A percentile compares a stretch with the other conserved stretches of the same genome.
Evolutionary conservation across 2,113 vertebrate species (phyloP).

Genomic region (Oxyruncus cristatus): DNA sequence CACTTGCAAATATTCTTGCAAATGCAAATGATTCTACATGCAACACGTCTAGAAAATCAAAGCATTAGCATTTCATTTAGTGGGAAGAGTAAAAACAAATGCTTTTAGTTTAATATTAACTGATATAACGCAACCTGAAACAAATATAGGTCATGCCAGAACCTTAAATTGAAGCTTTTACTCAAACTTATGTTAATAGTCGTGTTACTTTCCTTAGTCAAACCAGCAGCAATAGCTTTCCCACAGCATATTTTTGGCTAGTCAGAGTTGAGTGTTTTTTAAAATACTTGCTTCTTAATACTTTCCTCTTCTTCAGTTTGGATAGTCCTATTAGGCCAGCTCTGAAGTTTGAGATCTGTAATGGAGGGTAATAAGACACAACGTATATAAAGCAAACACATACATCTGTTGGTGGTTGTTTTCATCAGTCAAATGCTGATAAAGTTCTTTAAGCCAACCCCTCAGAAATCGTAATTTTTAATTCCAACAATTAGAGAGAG

Average conservation of each 20-base stretch:
- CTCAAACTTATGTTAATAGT: neutral
- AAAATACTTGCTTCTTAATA: neutral
- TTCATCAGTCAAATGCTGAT: neutral
- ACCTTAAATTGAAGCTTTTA: neutral
- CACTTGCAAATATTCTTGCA: neutral
- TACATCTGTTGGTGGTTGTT: neutral
- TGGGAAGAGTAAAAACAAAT: neutral
- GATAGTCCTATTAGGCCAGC: neutral
- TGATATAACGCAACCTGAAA: neutral
- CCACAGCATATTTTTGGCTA: neutral
- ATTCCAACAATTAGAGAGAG: neutral
- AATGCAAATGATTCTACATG: neutral
- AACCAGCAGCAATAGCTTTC: neutral
- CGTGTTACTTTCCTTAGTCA: neutral
- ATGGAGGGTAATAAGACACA: neutral
- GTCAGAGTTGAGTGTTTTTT: neutral
- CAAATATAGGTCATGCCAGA: neutral
- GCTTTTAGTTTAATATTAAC: neutral
- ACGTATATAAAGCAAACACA: neutral
- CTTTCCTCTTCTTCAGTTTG: neutral
- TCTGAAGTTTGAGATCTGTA: neutral
- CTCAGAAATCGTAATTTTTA: neutral
- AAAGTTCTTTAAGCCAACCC: neutral
- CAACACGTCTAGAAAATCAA: neutral
- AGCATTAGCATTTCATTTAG: neutral